Percentiles rank a stretch among this genome's conserved stretches.
Conservation (phyloP, 2,888 invertebrate genomes). For the Apodemia duryi region DNA sequence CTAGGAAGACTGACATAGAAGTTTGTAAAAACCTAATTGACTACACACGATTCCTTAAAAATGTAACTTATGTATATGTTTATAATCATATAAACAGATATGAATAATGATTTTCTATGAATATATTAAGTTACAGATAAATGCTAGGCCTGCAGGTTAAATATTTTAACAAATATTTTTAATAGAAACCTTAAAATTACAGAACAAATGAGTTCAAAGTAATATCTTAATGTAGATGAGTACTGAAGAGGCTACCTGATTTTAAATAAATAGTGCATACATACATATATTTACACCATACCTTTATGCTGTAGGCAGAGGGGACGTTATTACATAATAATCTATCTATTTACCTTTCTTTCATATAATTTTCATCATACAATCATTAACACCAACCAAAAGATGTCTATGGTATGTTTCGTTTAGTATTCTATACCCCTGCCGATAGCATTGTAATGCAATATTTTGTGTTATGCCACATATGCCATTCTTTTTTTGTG, state of each 20-base stretch:
- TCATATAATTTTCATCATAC: too few species aligned
- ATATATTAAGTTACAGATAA: neutral
- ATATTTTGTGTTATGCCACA: too few species aligned
- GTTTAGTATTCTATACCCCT: too few species aligned
- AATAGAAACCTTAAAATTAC: too few species aligned
- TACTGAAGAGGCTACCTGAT: too few species aligned
- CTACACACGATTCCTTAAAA: slow-evolving; percentile 41
- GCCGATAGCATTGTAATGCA: too few species aligned
- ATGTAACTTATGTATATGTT: slow-evolving; percentile 23
- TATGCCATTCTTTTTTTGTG: too few species aligned
- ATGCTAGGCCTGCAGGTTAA: neutral
- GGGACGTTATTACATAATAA: neutral
- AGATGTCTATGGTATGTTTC: too few species aligned
- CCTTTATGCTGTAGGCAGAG: neutral
- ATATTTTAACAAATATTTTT: neutral
- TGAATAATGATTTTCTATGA: neutral
- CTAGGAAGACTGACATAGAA: slow-evolving; percentile 11
- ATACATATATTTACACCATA: neutral
- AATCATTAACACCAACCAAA: too few species aligned
- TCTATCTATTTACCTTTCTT: too few species aligned
- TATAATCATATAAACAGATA: slow-evolving; percentile 25
- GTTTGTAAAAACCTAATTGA: slow-evolving; percentile 37
- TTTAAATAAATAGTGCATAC: too few species aligned
- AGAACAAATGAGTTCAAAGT: neutral
- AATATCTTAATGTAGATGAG: neutral